These are phyloP conservation scores for Lycia hirtaria DNA, from an alignment of 2,888 invertebrate species.

Conservation along the genomic window DNA sequence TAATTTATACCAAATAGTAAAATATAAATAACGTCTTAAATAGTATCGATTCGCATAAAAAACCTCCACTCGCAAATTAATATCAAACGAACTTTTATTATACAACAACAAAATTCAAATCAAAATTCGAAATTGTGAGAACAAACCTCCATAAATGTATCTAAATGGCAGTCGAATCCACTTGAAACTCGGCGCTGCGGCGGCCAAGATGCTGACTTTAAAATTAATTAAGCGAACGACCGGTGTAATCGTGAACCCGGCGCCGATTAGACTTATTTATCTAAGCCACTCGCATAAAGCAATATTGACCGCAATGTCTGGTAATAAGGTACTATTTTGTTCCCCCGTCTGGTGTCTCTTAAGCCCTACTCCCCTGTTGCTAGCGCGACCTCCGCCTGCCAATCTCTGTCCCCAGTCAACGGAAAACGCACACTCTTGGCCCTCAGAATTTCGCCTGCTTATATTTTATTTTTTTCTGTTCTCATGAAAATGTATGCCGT, in stretches of 20 bases:
- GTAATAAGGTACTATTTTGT: conserved; percentile 61
- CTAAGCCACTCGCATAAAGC: conserved; percentile 54
- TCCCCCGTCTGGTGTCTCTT: conserved; percentile 52
- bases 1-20: no score
- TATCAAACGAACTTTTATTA: conserved; percentile 52
- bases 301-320: conserved; percentile 61
- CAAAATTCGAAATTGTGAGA: conserved; percentile 57
- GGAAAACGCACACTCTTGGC: conserved; percentile 68
- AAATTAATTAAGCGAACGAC: conserved; percentile 85
- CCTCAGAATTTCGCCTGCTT: conserved; percentile 67
- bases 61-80: conserved; percentile 48
- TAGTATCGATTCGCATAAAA: conserved; percentile 7
- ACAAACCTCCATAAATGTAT: conserved; percentile 62
- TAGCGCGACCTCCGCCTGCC: conserved; percentile 52
- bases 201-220: conserved; percentile 78
- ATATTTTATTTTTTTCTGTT: conserved; percentile 68
- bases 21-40: not conserved
- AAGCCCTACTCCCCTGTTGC: conserved; percentile 51
- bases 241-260: conserved; percentile 80
- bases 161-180: conserved; percentile 75
- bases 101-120: conserved; percentile 59
- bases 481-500: conserved; percentile 75
- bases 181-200: conserved; percentile 69
- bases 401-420: conserved; percentile 64
- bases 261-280: conserved; percentile 71